Evolutionary conservation across 2,113 vertebrate species (phyloP).

Genomic region (Montifringilla adamsi): DNA sequence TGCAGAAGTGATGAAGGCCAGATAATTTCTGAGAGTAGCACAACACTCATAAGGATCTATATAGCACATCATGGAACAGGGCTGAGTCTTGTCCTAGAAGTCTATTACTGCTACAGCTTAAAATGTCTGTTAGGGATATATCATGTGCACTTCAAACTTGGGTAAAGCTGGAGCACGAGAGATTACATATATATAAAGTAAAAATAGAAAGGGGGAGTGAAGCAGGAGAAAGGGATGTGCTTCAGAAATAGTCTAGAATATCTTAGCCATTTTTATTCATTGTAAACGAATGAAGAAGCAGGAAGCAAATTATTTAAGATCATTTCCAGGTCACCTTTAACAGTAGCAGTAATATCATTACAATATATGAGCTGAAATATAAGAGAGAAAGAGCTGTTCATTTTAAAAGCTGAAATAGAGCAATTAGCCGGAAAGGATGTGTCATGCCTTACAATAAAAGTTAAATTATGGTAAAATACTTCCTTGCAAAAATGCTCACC

Average conservation of each 20-base stretch:
- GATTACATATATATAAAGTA: background rate
- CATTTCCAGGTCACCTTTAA: conserved; percentile 41
- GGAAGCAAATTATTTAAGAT: background rate
- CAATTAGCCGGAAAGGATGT: conserved; percentile 44
- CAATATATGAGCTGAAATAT: conserved; percentile 34
- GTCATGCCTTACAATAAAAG: conserved; percentile 36
- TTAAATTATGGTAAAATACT: conserved; percentile 39
- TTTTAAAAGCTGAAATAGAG: conserved; percentile 50
- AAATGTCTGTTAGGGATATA: background rate
- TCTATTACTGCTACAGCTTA: background rate
- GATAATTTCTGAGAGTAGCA: background rate
- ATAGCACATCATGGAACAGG: background rate
- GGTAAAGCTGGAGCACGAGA: background rate
- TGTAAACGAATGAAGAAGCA: background rate
- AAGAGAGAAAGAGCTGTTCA: conserved; percentile 23
- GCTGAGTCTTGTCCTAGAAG: background rate
- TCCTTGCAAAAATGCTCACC: background rate
- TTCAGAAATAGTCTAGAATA: background rate
- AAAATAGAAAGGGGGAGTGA: background rate
- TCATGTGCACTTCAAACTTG: background rate
- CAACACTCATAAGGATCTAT: background rate
- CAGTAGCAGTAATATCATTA: conserved; percentile 15
- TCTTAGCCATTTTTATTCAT: background rate
- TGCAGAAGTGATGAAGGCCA: background rate
- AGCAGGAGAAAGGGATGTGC: too few relatives aligned